Evolutionary conservation across 2,888 invertebrate species (phyloP).

Genomic region (Ganaspis brasiliensis): DNA sequence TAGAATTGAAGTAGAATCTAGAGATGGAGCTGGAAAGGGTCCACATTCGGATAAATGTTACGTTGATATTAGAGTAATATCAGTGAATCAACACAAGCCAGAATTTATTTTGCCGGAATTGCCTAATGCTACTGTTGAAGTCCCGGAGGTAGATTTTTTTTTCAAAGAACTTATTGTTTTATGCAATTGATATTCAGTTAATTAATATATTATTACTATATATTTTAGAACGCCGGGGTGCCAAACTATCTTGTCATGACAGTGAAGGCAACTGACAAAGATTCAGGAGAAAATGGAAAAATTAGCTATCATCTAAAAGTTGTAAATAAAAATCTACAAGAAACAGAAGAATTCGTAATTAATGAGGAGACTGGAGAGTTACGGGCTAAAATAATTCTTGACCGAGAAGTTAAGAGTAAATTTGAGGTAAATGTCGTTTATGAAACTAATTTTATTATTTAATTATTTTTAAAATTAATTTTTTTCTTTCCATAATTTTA

Average conservation of each 20-base stretch:
- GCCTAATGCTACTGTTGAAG: conserved; percentile 89
- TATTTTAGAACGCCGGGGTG: conserved; percentile 86
- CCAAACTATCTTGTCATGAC: conserved; percentile 90
- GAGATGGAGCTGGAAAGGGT: conserved; percentile 87
- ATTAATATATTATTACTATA: too few relatives aligned
- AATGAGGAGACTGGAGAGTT: conserved; percentile 91
- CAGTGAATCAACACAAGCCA: conserved; percentile 92
- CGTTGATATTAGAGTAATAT: conserved; percentile 89
- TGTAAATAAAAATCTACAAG: conserved; percentile 88
- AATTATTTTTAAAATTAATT: too few relatives aligned
- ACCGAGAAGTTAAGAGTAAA: conserved; percentile 87
- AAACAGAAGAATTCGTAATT: conserved; percentile 91
- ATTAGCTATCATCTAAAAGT: conserved; percentile 92
- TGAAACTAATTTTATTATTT: too few relatives aligned
- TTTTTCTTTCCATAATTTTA: too few relatives aligned
- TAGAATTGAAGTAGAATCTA: conserved; percentile 87
- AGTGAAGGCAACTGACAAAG: conserved; percentile 91
- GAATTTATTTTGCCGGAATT: conserved; percentile 89
- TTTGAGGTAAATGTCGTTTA: conserved; percentile 83
- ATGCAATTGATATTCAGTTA: too few relatives aligned
- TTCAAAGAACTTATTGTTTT: conserved; percentile 8
- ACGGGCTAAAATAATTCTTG: conserved; percentile 89
- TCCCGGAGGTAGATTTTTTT: conserved; percentile 87
- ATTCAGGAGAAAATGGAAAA: conserved; percentile 91
- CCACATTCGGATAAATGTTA: conserved; percentile 85